Conservation (phyloP, 2,113 vertebrate genomes). For the Grammomys dolichurus region DNA sequence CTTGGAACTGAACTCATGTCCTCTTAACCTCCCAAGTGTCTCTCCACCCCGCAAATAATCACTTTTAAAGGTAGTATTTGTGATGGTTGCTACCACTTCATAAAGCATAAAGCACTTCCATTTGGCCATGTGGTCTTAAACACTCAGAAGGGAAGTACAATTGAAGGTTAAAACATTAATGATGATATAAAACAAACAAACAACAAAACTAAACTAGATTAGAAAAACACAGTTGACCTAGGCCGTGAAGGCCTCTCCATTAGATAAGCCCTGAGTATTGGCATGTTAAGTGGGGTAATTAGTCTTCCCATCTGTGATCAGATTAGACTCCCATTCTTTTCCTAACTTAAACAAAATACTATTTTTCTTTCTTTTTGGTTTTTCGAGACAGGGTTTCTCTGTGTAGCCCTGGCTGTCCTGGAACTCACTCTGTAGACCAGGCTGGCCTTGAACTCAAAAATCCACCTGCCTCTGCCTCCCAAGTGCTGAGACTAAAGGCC, state of each 20-base stretch:
- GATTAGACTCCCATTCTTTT: neutral
- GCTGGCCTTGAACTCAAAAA: too few species aligned
- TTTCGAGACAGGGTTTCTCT: too few species aligned
- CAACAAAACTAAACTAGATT: neutral
- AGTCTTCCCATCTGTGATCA: neutral
- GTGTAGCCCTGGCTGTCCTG: too few species aligned
- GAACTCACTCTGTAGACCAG: too few species aligned
- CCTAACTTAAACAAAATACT: neutral
- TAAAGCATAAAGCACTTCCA: neutral
- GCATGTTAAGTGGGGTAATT: neutral
- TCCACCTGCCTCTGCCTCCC: too few species aligned
- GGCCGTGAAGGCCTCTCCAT: neutral
- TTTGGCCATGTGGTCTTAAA: neutral
- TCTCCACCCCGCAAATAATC: neutral
- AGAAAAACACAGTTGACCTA: neutral
- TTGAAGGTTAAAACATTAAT: neutral
- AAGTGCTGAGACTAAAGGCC: too few species aligned
- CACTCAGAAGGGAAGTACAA: neutral
- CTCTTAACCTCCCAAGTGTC: neutral
- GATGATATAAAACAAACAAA: neutral
- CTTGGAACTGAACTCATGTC: neutral
- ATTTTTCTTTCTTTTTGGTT: neutral
- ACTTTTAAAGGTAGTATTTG: neutral
- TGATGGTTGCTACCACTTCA: neutral
- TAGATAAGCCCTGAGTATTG: neutral